These are phyloP conservation scores for Harpagus bidentatus DNA, from an alignment of 2,113 vertebrate species.

Conservation along the genomic window DNA sequence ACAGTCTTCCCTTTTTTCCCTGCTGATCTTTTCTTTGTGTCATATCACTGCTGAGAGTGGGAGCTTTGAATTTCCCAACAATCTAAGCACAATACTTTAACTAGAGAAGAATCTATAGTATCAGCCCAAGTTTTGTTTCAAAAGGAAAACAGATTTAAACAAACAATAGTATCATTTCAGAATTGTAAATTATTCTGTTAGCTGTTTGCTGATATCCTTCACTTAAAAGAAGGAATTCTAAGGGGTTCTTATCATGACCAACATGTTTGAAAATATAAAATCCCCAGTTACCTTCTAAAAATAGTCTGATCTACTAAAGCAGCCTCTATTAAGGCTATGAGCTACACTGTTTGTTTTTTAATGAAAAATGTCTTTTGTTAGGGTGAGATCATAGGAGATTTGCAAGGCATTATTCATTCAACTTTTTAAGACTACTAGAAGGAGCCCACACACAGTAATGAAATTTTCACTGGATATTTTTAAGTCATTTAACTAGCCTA, in stretches of 20 bases:
- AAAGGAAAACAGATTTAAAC: constrained; percentile 1
- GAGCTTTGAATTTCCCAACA: not conserved
- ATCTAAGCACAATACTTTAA: not conserved
- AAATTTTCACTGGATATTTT: not conserved
- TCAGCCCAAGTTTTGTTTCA: not conserved
- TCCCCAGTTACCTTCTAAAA: not conserved
- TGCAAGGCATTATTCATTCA: not conserved
- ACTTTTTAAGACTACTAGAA: not conserved
- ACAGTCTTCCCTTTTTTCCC: not conserved
- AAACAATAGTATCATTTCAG: not conserved
- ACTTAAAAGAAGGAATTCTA: not conserved
- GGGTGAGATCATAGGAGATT: not conserved
- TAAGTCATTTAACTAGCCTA: not conserved
- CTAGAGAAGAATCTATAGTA: not conserved
- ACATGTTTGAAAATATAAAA: not conserved
- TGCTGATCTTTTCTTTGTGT: not conserved
- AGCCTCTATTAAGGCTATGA: not conserved
- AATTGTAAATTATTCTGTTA: not conserved
- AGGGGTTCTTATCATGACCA: not conserved
- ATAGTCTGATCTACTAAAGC: not conserved
- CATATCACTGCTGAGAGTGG: not conserved
- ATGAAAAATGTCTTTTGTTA: not conserved
- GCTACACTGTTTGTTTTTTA: not conserved
- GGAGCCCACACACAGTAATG: not conserved
- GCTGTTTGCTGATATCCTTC: not conserved